Evolutionary conservation across 2,888 invertebrate genomes (phyloP), one percentile per base, ranked within the genome.

Genomic region (Rhimphoctona megacephalus): DNA sequence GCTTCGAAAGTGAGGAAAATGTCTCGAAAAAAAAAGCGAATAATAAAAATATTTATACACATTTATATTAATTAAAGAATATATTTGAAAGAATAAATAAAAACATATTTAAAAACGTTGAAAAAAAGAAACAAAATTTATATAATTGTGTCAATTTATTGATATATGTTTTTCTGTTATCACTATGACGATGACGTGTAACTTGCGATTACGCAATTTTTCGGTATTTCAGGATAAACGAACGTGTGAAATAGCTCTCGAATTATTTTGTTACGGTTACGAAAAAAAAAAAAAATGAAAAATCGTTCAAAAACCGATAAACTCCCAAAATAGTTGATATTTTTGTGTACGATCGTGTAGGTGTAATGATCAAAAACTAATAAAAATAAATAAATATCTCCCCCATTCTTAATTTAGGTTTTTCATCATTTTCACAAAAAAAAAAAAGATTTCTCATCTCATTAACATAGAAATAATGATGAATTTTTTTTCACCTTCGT

Each of bases 1-100:
- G 76, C 84, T 74, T 76, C 84, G 80, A 52, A 52, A 76, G 80
- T 84, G 70, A 54, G 39, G n/a, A 64, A 61, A 61, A 30, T 61
- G 30, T 30, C 61, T 61, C 49, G 49, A 49, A 19, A 5, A 7
- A n/a, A n/a, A 49, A 61, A 61, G 17, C 61, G 14, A 61, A 30
- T 61, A 30, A 61, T n/a, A 30, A 61, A 30, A 30, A 19, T 49
- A 49, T 6, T 49, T 49, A 49, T 49, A 61, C 14, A 61, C 17
- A 17, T 25, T 57, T 14, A 57, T 57, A 57, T 14, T 14, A 14
- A 14, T 57, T 25, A 14, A 25, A 8, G 14, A 30, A 30, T 61
- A 61, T 30, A 17, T 61, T 61, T 30, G 6, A 1, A 30, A 30
- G 30, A 30, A 61, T 61, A 17, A 61, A 61, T 30, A 30, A 61